Evolutionary conservation across 2,888 invertebrate genomes (phyloP).

Genomic region (Parochlus steinenii): DNA sequence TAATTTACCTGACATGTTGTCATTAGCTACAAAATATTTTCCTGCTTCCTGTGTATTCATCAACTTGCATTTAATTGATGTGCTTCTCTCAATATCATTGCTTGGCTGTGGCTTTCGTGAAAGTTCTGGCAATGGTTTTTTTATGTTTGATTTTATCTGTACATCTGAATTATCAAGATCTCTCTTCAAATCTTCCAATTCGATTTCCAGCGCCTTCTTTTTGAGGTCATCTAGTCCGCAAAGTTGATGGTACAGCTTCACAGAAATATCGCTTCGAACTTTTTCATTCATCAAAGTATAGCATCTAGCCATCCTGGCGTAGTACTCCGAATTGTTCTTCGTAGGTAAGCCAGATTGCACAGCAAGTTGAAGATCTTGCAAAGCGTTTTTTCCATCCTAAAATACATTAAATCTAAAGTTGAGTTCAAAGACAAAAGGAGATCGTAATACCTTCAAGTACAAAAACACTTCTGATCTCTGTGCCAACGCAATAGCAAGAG

Average conservation of each 20-base stretch:
- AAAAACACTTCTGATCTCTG: constrained; percentile 48
- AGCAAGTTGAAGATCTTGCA: constrained; percentile 51
- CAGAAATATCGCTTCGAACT: constrained; percentile 8
- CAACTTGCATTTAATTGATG: constrained; percentile 40
- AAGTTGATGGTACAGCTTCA: constrained; percentile 9
- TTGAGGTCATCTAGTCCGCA: constrained; percentile 30
- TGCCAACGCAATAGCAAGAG: constrained; percentile 47
- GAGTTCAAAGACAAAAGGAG: too few species aligned
- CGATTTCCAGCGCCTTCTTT: constrained; percentile 22
- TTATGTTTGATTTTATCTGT: neutral
- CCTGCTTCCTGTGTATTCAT: constrained; percentile 44
- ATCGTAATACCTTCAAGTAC: constrained; percentile 32
- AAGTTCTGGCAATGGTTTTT: constrained; percentile 17
- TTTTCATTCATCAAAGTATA: constrained; percentile 27
- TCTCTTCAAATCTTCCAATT: constrained; percentile 16
- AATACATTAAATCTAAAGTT: too few species aligned
- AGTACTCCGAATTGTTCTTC: constrained; percentile 45
- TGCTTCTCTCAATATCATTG: constrained; percentile 2
- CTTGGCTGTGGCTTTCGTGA: neutral
- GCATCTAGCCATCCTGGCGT: constrained; percentile 51
- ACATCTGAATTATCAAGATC: constrained; percentile 13
- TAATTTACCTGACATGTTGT: too few species aligned
- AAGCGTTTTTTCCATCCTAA: constrained; percentile 40
- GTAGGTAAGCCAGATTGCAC: constrained; percentile 43
- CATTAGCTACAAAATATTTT: constrained; percentile 48